Base-by-base conservation (phyloP, 2,888 invertebrate genomes). In the Melitaea athalia region DNA sequence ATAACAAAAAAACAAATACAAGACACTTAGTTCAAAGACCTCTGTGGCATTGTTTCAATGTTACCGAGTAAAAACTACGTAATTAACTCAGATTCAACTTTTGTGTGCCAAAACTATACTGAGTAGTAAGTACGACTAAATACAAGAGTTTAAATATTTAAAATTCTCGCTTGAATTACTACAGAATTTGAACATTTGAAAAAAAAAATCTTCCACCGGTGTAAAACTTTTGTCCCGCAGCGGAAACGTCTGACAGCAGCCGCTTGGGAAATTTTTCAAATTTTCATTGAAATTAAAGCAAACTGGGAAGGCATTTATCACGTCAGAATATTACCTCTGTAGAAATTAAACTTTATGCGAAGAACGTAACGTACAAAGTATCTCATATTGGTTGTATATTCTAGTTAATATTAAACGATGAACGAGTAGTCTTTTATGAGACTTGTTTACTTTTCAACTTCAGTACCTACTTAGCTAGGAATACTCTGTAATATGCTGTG, bases 251-350 rank as follows among this genome's bases (percentile, higher is more conserved):
- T 69, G 76, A 75, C 74, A 70, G 71, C 75, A 74, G 82, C 78
- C 90, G 79, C 88, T 63, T 71, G 90, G 90, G 90, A 89, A 88
- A 88, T 88, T 89, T 88, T 87, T 88, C 87, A 88, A 88, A 88
- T 88, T 87, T 87, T 89, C 88, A 88, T 86, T 86, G 85, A 84
- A 88, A 88, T 84, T 84, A 81, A 81, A 85, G 82, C 86, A 84
- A 83, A 79, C 81, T 78, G 75, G 76, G 76, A 81, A 80, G 79
- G 80, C 84, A 86, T 89, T 88, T 87, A 88, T 88, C 87, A 89
- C 78, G 81, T 75, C 72, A 76, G 76, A 78, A 77, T 64, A 65
- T 68, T 63, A 53, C 77, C 79, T 78, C 79, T 79, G 76, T 77
- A 78, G 78, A 80, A 80, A 79, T 78, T 76, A 76, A 78, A 79